A percentile compares a stretch with the other conserved stretches of the same genome.
These are phyloP conservation scores for Tribolium madens DNA, from an alignment of 1,140 invertebrate species.

Conservation along the genomic window DNA sequence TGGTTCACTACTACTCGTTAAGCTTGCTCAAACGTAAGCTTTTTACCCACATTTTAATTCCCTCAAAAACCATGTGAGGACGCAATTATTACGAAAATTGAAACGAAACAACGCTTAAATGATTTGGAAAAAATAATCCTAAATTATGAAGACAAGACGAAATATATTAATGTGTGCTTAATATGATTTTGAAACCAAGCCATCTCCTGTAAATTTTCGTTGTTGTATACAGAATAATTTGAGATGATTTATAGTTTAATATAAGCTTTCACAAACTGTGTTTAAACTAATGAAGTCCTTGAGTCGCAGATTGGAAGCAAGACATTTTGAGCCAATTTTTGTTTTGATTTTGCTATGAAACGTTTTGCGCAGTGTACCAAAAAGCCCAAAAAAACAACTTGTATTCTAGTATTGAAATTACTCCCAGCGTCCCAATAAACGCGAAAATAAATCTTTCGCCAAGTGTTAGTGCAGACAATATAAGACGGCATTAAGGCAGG, in stretches of 20 bases:
- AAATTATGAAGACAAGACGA: not conserved
- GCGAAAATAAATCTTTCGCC: not conserved
- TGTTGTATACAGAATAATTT: not conserved
- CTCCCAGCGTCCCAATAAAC: not conserved
- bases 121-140: not conserved
- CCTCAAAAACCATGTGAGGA: not conserved
- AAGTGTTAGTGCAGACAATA: not conserved
- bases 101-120: not conserved
- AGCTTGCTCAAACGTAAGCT: not conserved
- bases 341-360: too few species aligned
- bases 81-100: not conserved
- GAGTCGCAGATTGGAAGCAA: too few species aligned
- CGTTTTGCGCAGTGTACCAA: too few species aligned
- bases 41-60: not conserved
- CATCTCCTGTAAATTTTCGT: not conserved
- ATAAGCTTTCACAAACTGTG: not conserved
- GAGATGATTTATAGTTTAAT: not conserved
- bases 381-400: not conserved
- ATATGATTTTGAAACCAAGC: not conserved
- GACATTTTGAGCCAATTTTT: not conserved
- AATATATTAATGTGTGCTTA: not conserved
- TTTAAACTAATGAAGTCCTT: too few species aligned
- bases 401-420: not conserved
- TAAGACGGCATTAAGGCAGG: not conserved
- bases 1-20: conserved; percentile 1